These are phyloP conservation scores for Antedon mediterranea DNA, from an alignment of 53 echinoderm and acorn worm species.

Conservation along the genomic window DNA sequence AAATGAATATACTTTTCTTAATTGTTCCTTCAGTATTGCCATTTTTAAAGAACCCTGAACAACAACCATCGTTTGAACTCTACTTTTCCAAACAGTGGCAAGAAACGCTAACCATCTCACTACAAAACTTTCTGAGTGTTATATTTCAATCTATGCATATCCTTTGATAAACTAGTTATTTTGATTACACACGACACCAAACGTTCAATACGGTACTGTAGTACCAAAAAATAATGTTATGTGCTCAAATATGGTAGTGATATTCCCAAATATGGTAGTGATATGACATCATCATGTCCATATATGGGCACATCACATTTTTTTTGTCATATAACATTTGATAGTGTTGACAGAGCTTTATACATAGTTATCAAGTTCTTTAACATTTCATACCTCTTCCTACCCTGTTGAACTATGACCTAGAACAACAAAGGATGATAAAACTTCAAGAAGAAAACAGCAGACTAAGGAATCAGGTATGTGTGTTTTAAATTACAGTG, in stretches of 20 bases:
- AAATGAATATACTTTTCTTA: too few relatives aligned
- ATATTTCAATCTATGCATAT: slow-evolving; percentile 99
- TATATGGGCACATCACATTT: too few relatives aligned
- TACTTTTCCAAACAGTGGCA: slow-evolving; percentile 98
- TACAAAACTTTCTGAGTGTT: slow-evolving; percentile 90
- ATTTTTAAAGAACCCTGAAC: slow-evolving; percentile 87
- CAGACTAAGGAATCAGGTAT: slow-evolving; percentile 51
- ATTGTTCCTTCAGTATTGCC: slow-evolving; percentile 48
- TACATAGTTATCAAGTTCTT: slow-evolving; percentile 4
- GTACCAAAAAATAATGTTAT: too few relatives aligned
- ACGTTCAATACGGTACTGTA: too few relatives aligned
- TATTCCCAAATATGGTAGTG: too few relatives aligned
- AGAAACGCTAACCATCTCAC: slow-evolving; percentile 74
- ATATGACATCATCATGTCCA: too few relatives aligned
- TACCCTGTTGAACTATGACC: slow-evolving; percentile 63
- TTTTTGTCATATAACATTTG: too few relatives aligned
- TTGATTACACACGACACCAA: too few relatives aligned
- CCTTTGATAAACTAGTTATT: slow-evolving; percentile 31
- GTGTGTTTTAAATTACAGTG: too few relatives aligned
- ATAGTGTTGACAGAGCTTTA: too few relatives aligned
- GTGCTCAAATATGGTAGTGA: too few relatives aligned
- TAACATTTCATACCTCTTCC: slow-evolving; percentile 59
- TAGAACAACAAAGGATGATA: slow-evolving; percentile 54
- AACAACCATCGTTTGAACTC: slow-evolving; percentile 63
- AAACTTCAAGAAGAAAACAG: slow-evolving; percentile 57